These are phyloP conservation scores for Brachionus angularis DNA, from an alignment of 1,140 invertebrate species.

Conservation along the genomic window DNA sequence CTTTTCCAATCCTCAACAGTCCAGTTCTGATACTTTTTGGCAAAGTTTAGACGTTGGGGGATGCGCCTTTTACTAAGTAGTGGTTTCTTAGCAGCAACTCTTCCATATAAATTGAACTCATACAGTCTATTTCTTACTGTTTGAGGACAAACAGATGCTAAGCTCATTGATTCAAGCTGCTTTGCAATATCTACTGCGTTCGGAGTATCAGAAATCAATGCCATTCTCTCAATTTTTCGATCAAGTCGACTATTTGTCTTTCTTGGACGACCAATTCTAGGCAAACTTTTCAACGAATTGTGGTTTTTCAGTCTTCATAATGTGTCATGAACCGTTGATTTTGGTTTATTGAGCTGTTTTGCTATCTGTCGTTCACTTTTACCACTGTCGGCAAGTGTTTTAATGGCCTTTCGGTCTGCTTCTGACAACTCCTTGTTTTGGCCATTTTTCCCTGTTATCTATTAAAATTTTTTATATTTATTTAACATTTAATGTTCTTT, in stretches of 20 bases:
- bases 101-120: background rate
- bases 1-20: background rate
- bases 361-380: no score
- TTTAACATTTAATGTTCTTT: no score
- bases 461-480: no score
- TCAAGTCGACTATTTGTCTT: background rate
- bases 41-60: background rate
- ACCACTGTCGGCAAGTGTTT: no score
- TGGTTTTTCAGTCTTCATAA: no score
- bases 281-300: no score
- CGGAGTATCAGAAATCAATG: background rate
- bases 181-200: background rate
- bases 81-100: background rate
- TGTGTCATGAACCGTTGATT: no score
- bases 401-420: no score
- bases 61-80: background rate
- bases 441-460: no score
- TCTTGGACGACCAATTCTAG: background rate
- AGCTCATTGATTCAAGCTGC: background rate
- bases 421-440: no score
- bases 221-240: background rate
- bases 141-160: background rate
- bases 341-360: no score
- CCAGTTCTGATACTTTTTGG: background rate
- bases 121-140: background rate